Base-by-base conservation (phyloP, 2,113 vertebrate species). In the Neomonachus schauinslandi region DNA sequence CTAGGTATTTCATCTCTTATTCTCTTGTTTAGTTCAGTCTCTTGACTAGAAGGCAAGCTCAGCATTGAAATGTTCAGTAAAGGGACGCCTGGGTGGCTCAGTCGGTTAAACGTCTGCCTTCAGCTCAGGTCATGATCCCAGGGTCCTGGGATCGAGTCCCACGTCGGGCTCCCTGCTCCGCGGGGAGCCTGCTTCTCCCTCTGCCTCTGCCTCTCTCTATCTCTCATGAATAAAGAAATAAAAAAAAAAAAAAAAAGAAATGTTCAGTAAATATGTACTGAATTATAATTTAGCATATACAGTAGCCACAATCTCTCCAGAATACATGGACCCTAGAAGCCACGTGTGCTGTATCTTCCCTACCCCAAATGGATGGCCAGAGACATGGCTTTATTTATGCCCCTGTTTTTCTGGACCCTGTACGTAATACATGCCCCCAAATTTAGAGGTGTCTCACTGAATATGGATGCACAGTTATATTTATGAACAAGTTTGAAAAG, bases 11-110 rank as follows among this genome's bases (percentile, higher is more conserved):
- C 22, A 9, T 61, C 59, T 89, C n/a, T 63, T 65, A 1, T 55
- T 84, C 11, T 74, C 46, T 95, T 69, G 31, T 53, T 82, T 79
- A 57, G 39, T 59, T 94, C 21, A 13, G 18, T 86, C 33, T 95
- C 49, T 69, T 65, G 39, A 46, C 13, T 36, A 55, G 46, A 93
- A 42, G 6, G n/a, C 57, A 92, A 39, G 55, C 33, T 46, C 26
- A 69, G 7, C 59, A 31, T 9, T 1, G 19, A 67, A 65, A 53
- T 15, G 19, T 67, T 86, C 31, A 3, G 5, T 67, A 83, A 57
- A 33, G n/a, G n/a, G n/a, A n/a, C n/a, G n/a, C n/a, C n/a, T n/a
- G n/a, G n/a, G n/a, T n/a, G n/a, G n/a, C n/a, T n/a, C n/a, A n/a
- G n/a, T n/a, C n/a, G n/a, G n/a, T n/a, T n/a, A n/a, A n/a, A n/a